These are phyloP conservation scores for Agelastica alni DNA, from an alignment of 2,888 invertebrate species.

Conservation along the genomic window DNA sequence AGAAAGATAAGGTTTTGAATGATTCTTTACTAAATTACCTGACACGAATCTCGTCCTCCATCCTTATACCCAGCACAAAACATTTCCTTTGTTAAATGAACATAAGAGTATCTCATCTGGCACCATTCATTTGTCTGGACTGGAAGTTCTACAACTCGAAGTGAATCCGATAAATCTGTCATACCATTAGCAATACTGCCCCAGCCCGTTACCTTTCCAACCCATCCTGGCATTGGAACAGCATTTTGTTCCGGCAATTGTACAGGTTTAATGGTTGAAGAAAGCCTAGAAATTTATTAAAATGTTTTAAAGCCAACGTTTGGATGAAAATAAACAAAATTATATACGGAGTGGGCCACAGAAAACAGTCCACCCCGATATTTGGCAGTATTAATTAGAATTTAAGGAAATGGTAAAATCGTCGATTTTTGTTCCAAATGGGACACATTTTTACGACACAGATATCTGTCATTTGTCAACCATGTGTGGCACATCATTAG, in stretches of 20 bases:
- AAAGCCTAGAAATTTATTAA: too few species aligned
- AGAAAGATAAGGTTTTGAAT: background rate
- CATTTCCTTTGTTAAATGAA: slow-evolving; percentile 27
- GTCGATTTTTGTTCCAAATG: too few species aligned
- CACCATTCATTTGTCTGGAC: slow-evolving; percentile 26
- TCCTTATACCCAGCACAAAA: slow-evolving; percentile 40
- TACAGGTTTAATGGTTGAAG: slow-evolving; percentile 33
- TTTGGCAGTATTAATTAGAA: too few species aligned
- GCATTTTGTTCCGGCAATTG: slow-evolving; percentile 26
- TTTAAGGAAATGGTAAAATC: too few species aligned
- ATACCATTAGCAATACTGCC: slow-evolving; percentile 18
- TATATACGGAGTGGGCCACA: too few species aligned
- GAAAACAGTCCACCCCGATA: too few species aligned
- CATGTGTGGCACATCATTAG: too few species aligned
- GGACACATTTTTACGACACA: too few species aligned
- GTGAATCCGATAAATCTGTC: slow-evolving; percentile 1
- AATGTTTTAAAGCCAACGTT: too few species aligned
- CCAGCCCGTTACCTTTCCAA: slow-evolving; percentile 36
- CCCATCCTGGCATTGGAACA: background rate
- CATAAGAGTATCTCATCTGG: slow-evolving; percentile 21
- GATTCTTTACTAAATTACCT: slow-evolving; percentile 27
- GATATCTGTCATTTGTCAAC: too few species aligned
- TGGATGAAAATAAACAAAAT: too few species aligned
- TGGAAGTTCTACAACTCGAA: slow-evolving; percentile 33
- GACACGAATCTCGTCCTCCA: slow-evolving; percentile 40